Conservation (phyloP, 2,888 invertebrate genomes). For the Sinelater perroti region DNA sequence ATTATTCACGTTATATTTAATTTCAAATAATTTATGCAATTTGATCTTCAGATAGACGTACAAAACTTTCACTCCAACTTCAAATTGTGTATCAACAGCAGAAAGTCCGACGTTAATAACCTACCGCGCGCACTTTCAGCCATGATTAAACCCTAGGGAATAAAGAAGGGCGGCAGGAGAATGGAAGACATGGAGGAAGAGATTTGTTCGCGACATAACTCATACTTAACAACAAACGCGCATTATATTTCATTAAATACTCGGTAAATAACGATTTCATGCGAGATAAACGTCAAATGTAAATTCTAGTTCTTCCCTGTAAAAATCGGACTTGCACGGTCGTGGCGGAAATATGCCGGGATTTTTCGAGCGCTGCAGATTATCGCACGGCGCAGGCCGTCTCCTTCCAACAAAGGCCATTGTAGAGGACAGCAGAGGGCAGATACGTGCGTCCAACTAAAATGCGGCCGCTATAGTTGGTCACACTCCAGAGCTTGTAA, state of each 20-base stretch:
- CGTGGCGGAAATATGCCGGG: constrained; percentile 31
- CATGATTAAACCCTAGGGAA: no score
- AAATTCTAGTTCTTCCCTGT: constrained; percentile 30
- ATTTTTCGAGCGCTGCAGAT: constrained; percentile 28
- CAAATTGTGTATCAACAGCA: no score
- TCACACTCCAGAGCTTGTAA: constrained; percentile 42
- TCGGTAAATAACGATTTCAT: constrained; percentile 32
- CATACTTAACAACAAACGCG: constrained; percentile 20
- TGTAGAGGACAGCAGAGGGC: constrained; percentile 28
- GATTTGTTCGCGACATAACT: constrained; percentile 14
- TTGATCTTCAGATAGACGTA: no score
- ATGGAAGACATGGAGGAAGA: constrained; percentile 7
- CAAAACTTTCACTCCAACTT: no score
- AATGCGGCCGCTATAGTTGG: constrained; percentile 28
- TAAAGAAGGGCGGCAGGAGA: neutral
- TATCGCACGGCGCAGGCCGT: constrained; percentile 16
- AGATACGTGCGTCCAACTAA: constrained; percentile 27
- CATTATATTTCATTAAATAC: constrained; percentile 29
- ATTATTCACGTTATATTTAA: no score
- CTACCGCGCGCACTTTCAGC: no score
- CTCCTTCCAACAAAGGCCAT: constrained; percentile 23
- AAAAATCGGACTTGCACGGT: constrained; percentile 25
- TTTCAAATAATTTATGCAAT: no score
- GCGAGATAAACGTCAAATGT: constrained; percentile 33
- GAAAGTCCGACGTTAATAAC: no score